Evolutionary conservation across 1,140 invertebrate species (phyloP), one percentile per base, ranked within the genome.

Genomic region (Apis florea): DNA sequence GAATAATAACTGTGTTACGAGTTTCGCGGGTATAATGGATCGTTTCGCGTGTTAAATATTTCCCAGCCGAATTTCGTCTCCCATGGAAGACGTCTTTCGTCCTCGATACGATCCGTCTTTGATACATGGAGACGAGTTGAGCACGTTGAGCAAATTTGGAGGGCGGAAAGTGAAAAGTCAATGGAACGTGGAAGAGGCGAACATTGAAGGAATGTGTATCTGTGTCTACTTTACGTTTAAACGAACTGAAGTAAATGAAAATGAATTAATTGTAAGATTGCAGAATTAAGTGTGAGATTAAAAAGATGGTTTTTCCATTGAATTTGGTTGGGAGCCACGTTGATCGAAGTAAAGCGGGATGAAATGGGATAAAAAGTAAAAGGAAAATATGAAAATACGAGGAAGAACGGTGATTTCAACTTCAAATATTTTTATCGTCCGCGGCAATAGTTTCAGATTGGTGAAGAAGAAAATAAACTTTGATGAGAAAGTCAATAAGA

Each of bases 1-100:
- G 79, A 82, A 82, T 82, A 82, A 77, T 77, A 82, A 77, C 74
- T 69, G 68, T 77, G 74, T 69, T 63, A 49, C 54, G 49, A 82
- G 54, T 56, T 76, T 13, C 26, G 6, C 31, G 64, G 24, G 49
- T 68, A 63, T 69, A 63, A 77, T 63, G 49, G 58, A 24, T 63
- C 47, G 73, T 53, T 73, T 61, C 47, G 56, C 15, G 24, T 47
- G 66, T 63, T 70, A 63, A 77, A 63, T 70, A 54, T 54, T 53
- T 82, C 64, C 66, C 15, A 5, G 24, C 13, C 8, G 53, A 67
- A 73, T 64, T 80, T 40, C 61, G n/a, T 24, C 17, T 10, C n/a
- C 21, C 21, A 12, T 11, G 58, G 17, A 58, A 56, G n/a, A 49
- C 17, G 53, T n/a, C 31, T 8, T 21, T 11, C 13, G 13, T 1